Evolutionary conservation across 2,888 invertebrate species (phyloP).

Genomic region (Orthosia gracilis): DNA sequence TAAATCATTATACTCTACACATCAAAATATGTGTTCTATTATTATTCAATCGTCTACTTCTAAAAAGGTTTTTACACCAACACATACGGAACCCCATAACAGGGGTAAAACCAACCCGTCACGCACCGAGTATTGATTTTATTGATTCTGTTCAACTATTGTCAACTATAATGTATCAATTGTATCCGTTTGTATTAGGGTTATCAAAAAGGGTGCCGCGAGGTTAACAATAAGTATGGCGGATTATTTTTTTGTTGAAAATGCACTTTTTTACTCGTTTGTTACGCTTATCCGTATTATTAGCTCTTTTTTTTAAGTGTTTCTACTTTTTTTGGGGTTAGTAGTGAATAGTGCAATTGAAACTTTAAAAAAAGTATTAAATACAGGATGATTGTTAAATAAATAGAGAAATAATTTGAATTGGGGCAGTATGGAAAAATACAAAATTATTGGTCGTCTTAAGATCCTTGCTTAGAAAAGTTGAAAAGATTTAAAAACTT

Average conservation of each 20-base stretch:
- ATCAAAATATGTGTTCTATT: no score
- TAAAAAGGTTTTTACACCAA: neutral
- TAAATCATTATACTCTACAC: no score
- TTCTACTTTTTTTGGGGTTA: conserved; percentile 2
- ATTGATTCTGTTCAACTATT: conserved; percentile 66
- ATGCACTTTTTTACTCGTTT: conserved; percentile 33
- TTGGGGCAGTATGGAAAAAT: no score
- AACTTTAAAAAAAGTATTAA: neutral
- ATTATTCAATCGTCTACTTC: neutral
- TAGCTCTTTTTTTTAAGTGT: conserved; percentile 12
- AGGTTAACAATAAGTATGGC: conserved; percentile 25
- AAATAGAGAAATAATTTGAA: no score
- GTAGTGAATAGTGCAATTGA: neutral
- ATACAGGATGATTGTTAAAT: no score
- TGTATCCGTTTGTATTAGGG: conserved; percentile 71
- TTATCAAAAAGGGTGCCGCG: conserved; percentile 67
- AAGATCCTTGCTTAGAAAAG: no score
- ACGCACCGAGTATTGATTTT: conserved; percentile 69
- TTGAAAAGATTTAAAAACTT: no score
- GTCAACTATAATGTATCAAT: conserved; percentile 60
- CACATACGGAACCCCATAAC: conserved; percentile 42
- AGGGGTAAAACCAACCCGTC: conserved; percentile 53
- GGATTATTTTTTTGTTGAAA: conserved; percentile 27
- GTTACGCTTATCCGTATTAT: conserved; percentile 20
- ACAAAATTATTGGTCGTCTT: no score